A percentile compares a stretch with the other conserved stretches of the same genome.
Evolutionary conservation across 2,797 vertebrate genomes (phyloP).

Genomic region (Onychomys torridus): DNA sequence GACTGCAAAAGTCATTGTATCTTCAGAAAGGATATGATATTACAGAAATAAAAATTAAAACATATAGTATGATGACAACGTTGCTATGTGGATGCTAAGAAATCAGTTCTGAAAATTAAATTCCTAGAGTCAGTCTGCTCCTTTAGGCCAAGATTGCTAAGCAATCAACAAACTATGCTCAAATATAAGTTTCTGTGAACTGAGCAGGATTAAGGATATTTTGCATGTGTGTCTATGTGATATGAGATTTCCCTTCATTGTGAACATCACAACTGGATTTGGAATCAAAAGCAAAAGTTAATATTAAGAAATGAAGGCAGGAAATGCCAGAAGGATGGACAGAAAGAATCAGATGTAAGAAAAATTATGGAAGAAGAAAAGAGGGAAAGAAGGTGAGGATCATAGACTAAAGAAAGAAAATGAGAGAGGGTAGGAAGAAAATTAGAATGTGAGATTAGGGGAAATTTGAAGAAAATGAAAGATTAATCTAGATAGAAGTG

Average conservation of each 20-base stretch:
- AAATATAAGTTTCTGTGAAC: background rate
- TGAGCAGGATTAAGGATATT: background rate
- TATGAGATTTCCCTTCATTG: background rate
- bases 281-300: background rate
- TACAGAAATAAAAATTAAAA: background rate
- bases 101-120: background rate
- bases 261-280: background rate
- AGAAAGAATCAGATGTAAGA: background rate
- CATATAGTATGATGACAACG: too few species aligned
- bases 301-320: background rate
- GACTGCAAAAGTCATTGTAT: background rate
- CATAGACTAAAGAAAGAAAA: background rate
- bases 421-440: background rate
- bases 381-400: rapidly evolving
- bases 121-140: background rate
- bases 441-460: background rate
- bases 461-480: background rate
- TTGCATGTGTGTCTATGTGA: background rate
- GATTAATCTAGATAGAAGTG: background rate
- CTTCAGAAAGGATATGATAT: background rate
- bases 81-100: background rate
- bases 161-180: background rate
- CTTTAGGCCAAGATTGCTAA: background rate
- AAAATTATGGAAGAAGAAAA: background rate
- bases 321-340: background rate